A percentile compares a stretch with the other conserved stretches of the same genome.
phyloP scores from a whole-genome alignment of 2,888 invertebrate genomes.

The Carcina quercana region DNA sequence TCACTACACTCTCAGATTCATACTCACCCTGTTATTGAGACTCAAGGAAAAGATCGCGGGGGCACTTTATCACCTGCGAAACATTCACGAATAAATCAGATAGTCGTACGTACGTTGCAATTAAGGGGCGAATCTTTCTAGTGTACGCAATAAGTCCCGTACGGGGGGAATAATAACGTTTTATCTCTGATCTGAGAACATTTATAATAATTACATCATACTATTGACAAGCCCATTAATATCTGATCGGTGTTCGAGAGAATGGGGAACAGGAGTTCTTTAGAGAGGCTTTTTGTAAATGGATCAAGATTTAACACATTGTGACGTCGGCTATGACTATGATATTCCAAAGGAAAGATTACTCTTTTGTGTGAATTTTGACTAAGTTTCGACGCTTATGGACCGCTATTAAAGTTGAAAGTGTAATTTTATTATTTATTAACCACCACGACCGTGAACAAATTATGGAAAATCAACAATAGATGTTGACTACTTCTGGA shows the following conservation, averaged over 20 bases:
- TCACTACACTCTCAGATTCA: conserved; percentile 1
- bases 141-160: conserved; percentile 37
- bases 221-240: conserved; percentile 63
- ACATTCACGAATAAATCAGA: conserved; percentile 28
- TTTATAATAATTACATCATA: conserved; percentile 68
- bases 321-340: no score
- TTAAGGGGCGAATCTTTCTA: conserved; percentile 41
- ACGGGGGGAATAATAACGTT: conserved; percentile 47
- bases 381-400: no score
- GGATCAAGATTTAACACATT: no score
- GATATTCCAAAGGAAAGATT: no score
- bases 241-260: conserved; percentile 31
- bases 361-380: no score
- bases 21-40: conserved; percentile 27
- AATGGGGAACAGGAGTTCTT: conserved; percentile 14
- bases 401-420: no score
- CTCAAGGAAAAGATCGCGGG: conserved; percentile 31
- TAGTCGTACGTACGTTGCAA: conserved; percentile 36
- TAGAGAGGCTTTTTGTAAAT: neutral
- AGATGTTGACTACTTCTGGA: no score
- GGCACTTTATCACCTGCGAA: conserved; percentile 41
- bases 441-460: no score
- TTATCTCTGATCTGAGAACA: conserved; percentile 51
- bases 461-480: no score
- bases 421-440: no score